These are phyloP conservation scores for Amaurobius ferox DNA, from an alignment of 2,888 invertebrate genomes.

Conservation along the genomic window DNA sequence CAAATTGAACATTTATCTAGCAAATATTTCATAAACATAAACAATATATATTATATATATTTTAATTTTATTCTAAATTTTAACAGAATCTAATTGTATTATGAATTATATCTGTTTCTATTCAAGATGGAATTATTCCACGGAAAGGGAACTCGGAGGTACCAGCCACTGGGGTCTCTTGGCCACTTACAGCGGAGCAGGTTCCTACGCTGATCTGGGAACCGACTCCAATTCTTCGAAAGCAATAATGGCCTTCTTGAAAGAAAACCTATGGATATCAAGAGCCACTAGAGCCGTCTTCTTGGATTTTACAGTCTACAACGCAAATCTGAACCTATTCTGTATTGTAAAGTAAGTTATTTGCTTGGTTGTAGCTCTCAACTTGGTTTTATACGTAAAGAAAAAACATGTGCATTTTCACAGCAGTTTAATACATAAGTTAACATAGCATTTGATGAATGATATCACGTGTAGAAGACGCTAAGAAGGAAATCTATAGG, in stretches of 20 bases:
- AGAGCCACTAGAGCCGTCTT: constrained; percentile 84
- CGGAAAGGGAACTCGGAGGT: constrained; percentile 78
- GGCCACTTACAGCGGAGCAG: constrained; percentile 80
- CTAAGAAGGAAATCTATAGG: too few relatives aligned
- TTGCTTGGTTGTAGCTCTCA: too few relatives aligned
- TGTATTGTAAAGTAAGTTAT: constrained; percentile 82
- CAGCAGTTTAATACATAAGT: too few relatives aligned
- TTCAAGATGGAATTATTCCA: constrained; percentile 79
- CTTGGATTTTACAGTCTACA: constrained; percentile 85
- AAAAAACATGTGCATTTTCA: too few relatives aligned
- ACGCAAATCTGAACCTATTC: constrained; percentile 85
- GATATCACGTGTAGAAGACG: too few relatives aligned
- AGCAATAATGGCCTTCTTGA: constrained; percentile 79
- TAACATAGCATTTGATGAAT: too few relatives aligned
- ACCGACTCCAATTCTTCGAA: constrained; percentile 78
- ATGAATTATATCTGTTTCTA: not conserved
- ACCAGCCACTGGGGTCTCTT: constrained; percentile 79
- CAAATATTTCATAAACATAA: too few relatives aligned
- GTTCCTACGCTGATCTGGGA: constrained; percentile 80
- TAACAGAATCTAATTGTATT: too few relatives aligned
- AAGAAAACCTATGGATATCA: constrained; percentile 82
- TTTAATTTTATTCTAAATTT: too few relatives aligned
- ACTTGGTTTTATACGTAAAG: too few relatives aligned
- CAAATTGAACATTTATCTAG: too few relatives aligned
- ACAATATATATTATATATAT: too few relatives aligned